phyloP scores from a whole-genome alignment of 2,113 vertebrate genomes.

The human region GRCh38 chr19:45541001-45541500 shows the following conservation, averaged over 20 bases:
- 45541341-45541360: background rate
- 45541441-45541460: no score
- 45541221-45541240: no score
- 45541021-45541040: background rate
- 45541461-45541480: no score
- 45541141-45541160: background rate
- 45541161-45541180: background rate
- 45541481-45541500: no score
- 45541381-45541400: background rate
- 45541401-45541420: background rate
- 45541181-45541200: background rate
- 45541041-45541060: background rate
- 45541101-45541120: no score
- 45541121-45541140: background rate
- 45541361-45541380: no score
- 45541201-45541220: background rate
- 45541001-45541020: background rate
- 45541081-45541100: background rate
- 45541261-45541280: background rate
- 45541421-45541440: no score
- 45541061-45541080: background rate
- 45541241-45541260: background rate
- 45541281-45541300: background rate
- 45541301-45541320: background rate
- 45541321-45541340: background rate